These are phyloP conservation scores for Diaprepes abbreviatus DNA, from an alignment of 2,888 invertebrate species.

Conservation along the genomic window DNA sequence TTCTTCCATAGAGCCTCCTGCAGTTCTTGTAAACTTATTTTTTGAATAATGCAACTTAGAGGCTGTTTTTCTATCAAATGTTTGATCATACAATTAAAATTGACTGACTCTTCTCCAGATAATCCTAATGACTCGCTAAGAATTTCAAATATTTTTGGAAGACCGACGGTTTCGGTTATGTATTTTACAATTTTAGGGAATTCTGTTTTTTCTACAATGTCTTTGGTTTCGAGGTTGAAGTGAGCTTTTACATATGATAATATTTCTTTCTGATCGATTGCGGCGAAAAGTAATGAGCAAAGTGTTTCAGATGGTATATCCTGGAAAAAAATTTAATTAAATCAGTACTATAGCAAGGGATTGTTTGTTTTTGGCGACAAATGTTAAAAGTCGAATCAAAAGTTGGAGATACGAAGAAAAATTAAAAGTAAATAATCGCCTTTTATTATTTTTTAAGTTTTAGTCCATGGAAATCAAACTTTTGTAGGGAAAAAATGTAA, in stretches of 20 bases:
- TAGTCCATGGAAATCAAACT: too few species aligned
- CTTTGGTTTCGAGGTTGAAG: conserved; percentile 37
- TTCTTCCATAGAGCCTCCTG: conserved; percentile 46
- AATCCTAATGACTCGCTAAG: conserved; percentile 29
- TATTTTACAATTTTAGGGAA: conserved; percentile 43
- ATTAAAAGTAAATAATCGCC: too few species aligned
- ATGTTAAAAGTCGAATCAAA: too few species aligned
- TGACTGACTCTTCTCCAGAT: conserved; percentile 37
- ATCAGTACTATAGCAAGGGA: too few species aligned
- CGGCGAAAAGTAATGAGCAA: conserved; percentile 41
- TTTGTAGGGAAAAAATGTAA: too few species aligned
- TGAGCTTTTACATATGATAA: conserved; percentile 40
- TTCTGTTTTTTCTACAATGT: conserved; percentile 40
- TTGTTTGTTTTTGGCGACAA: too few species aligned
- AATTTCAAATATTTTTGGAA: conserved; percentile 31
- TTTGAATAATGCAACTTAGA: conserved; percentile 42
- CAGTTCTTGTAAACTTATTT: conserved; percentile 49
- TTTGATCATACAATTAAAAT: conserved; percentile 46
- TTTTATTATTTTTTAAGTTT: too few species aligned
- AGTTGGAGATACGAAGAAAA: too few species aligned
- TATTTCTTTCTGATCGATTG: conserved; percentile 44
- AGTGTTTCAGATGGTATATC: conserved; percentile 45
- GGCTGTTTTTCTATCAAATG: conserved; percentile 43
- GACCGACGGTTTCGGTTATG: conserved; percentile 28
- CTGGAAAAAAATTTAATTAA: too few species aligned